These are phyloP conservation scores for Polymixis flavicincta DNA, from an alignment of 2,888 invertebrate genomes.

Conservation along the genomic window DNA sequence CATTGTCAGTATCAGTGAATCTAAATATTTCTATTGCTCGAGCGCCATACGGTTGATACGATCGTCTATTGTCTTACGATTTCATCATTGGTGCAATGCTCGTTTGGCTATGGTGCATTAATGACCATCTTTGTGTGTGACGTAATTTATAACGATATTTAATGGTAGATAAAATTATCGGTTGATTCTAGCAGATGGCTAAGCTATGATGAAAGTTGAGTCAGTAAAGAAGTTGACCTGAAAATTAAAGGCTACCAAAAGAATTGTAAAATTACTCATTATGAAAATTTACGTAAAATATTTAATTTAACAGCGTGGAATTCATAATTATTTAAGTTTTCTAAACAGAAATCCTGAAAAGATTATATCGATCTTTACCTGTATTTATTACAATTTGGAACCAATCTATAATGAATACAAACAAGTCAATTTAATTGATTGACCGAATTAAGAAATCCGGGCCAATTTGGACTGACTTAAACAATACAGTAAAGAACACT, in stretches of 20 bases:
- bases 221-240: neutral
- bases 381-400: neutral
- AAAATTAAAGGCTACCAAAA: neutral
- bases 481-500: slow-evolving; percentile 24
- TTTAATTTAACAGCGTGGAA: neutral
- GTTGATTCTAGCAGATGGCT: neutral
- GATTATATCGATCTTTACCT: neutral
- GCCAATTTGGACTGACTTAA: neutral
- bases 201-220: neutral
- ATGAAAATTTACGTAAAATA: neutral
- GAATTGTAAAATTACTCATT: neutral
- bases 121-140: slow-evolving; percentile 46
- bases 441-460: slow-evolving; percentile 18
- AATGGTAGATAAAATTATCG: slow-evolving; percentile 16
- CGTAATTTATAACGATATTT: slow-evolving; percentile 23
- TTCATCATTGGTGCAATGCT: slow-evolving; percentile 47
- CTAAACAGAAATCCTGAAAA: neutral
- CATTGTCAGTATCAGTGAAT: slow-evolving; percentile 49
- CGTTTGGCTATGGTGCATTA: slow-evolving; percentile 34
- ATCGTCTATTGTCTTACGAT: slow-evolving; percentile 58
- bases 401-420: neutral
- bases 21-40: slow-evolving; percentile 60
- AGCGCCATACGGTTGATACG: slow-evolving; percentile 50
- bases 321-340: neutral
- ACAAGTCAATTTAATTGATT: slow-evolving; percentile 17